Base-by-base conservation (phyloP, 1,140 invertebrate species). In the Ceratosolen solmsi region DNA sequence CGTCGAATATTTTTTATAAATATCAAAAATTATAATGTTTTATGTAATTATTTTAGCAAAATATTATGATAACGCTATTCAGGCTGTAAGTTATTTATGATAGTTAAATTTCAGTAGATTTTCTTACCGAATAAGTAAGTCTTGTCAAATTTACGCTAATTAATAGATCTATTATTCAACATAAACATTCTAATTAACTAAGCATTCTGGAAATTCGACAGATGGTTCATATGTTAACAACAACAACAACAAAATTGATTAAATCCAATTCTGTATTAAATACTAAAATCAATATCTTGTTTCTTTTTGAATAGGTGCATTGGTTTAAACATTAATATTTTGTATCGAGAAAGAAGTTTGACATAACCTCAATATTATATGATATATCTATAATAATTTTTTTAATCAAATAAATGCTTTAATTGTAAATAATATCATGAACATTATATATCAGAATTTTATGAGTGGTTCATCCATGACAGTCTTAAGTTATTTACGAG, bases 401-500 rank as follows among this genome's bases (percentile, higher is more conserved):
- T 60, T 46, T 46, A 7, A 5, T 46, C 13, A 46, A 46, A 46
- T 46, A 46, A 17, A 70, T 70, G 27, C 15, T 30, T 46, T 49
- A 27, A 60, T 41, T 25, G 15, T 75, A 60, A 5, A 74, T 54
- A 73, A 11, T 27, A 58, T 41, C 3, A 22, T 38, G 7, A 38
- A 60, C 13, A 27, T 36, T 9, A 33, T 49, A 80, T 9, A 38
- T 72, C 54, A 36, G 17, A 33, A 33, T 41, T 30, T 30, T 65
- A 41, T 41, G 22, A 0, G 3, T 54, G 30, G 0, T 49, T 79
- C n/a, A 72, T 72, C 51, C 38, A 36, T 60, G n/a, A n/a, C 17
- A 13, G 27, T 60, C 70, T 46, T 80, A 25, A 49, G 25, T 60
- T 73, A 72, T 80, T 60, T 80, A 73, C 36, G 72, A 49, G 51